Percentiles rank a stretch among this genome's conserved stretches.
Evolutionary conservation across 2,888 invertebrate species (phyloP).

Genomic region (Clitarchus hookeri): DNA sequence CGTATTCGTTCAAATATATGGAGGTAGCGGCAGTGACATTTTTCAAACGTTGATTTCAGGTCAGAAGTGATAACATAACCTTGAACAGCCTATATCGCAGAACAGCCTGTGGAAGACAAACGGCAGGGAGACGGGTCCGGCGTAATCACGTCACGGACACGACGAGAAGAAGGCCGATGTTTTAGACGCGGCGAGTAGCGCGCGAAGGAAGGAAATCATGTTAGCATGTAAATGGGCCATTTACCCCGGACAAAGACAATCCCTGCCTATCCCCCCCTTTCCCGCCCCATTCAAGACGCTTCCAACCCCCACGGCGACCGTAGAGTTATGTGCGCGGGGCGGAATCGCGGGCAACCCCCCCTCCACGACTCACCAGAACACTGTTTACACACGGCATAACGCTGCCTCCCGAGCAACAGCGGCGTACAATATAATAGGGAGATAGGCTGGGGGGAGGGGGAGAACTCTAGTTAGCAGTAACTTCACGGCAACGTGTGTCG

Average conservation of each 20-base stretch:
- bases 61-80: too few relatives aligned
- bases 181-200: not conserved
- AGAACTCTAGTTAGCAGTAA: not conserved
- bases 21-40: too few relatives aligned
- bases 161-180: not conserved
- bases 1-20: too few relatives aligned
- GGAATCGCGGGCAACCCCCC: not conserved
- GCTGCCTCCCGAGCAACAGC: not conserved
- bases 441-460: too few relatives aligned
- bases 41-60: too few relatives aligned
- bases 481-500: not conserved
- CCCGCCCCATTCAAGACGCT: too few relatives aligned
- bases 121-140: not conserved
- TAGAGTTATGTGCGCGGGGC: not conserved
- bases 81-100: too few relatives aligned
- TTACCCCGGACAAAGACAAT: not conserved
- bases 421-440: not conserved
- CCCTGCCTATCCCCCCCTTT: not conserved
- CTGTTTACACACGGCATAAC: slow-evolving; percentile 3
- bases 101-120: not conserved
- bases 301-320: not conserved
- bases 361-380: not conserved
- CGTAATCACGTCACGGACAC: not conserved
- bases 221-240: slow-evolving; percentile 14
- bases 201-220: not conserved